Conservation (phyloP, 2,888 invertebrate genomes). For the Carpatolechia fugitivella region DNA sequence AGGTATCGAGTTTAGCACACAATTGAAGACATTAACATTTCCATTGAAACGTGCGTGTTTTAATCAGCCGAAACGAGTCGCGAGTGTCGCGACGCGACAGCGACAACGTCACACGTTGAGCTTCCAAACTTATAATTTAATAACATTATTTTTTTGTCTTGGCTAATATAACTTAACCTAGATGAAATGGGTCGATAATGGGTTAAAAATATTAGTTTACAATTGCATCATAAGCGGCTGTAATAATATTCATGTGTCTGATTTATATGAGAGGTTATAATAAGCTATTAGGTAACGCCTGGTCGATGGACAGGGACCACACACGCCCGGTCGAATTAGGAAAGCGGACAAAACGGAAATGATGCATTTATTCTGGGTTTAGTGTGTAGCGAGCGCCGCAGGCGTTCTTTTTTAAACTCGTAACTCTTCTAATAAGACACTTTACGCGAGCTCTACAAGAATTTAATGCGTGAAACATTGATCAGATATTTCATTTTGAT, state of each 20-base stretch:
- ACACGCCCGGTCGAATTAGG: slow-evolving; percentile 68
- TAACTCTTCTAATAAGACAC: slow-evolving; percentile 72
- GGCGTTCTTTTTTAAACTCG: slow-evolving; percentile 65
- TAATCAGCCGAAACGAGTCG: slow-evolving; percentile 47
- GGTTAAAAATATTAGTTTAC: slow-evolving; percentile 33
- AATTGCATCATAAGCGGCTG: slow-evolving; percentile 21
- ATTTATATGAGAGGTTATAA: slow-evolving; percentile 49
- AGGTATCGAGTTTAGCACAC: slow-evolving; percentile 67
- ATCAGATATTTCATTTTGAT: slow-evolving; percentile 68
- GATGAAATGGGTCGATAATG: slow-evolving; percentile 6
- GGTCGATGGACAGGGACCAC: slow-evolving; percentile 61
- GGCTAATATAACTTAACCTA: neutral
- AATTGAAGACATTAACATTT: slow-evolving; percentile 70
- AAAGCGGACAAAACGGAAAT: slow-evolving; percentile 70
- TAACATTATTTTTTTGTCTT: neutral
- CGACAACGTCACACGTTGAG: slow-evolving; percentile 11
- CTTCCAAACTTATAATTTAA: slow-evolving; percentile 2
- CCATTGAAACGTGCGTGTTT: slow-evolving; percentile 58
- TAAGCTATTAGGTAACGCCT: slow-evolving; percentile 55
- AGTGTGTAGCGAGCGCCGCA: slow-evolving; percentile 59
- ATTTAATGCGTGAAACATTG: slow-evolving; percentile 61
- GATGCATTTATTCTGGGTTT: slow-evolving; percentile 64
- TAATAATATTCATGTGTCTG: slow-evolving; percentile 38
- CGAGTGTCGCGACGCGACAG: slow-evolving; percentile 14
- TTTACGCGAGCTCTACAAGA: slow-evolving; percentile 65